These are phyloP conservation scores for Podocnemis expansa DNA, from an alignment of 2,113 vertebrate genomes.

Conservation along the genomic window DNA sequence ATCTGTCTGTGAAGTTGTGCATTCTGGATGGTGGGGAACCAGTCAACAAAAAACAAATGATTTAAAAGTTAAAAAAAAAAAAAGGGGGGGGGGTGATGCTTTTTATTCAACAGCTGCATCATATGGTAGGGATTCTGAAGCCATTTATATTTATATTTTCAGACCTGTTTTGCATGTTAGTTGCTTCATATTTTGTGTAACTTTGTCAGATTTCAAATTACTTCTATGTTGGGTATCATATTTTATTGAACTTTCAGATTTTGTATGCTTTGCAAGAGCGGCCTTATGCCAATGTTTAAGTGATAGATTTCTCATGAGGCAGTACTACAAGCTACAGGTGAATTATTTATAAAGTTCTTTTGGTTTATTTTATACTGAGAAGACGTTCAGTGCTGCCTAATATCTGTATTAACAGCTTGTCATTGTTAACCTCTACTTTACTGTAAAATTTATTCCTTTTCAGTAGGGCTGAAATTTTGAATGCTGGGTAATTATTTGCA, in stretches of 20 bases:
- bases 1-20: not conserved
- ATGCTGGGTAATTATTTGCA: not conserved
- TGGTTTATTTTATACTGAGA: not conserved
- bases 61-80: not conserved
- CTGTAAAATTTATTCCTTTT: not conserved
- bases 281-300: not conserved
- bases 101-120: not conserved
- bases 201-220: not conserved
- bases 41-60: not conserved
- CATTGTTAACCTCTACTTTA: not conserved
- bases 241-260: not conserved
- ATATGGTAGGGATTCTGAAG: not conserved
- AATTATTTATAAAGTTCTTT: not conserved
- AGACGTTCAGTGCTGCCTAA: not conserved
- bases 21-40: not conserved
- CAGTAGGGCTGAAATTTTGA: not conserved
- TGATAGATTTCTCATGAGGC: not conserved
- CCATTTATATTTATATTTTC: not conserved
- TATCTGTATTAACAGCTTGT: not conserved
- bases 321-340: not conserved
- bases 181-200: not conserved
- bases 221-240: not conserved
- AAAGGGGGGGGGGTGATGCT: not conserved
- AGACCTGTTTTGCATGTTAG: not conserved
- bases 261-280: not conserved